Evolutionary conservation across 2,797 vertebrate species (phyloP), one percentile per base, ranked within the genome.

Genomic region (Gastrophryne carolinensis): DNA sequence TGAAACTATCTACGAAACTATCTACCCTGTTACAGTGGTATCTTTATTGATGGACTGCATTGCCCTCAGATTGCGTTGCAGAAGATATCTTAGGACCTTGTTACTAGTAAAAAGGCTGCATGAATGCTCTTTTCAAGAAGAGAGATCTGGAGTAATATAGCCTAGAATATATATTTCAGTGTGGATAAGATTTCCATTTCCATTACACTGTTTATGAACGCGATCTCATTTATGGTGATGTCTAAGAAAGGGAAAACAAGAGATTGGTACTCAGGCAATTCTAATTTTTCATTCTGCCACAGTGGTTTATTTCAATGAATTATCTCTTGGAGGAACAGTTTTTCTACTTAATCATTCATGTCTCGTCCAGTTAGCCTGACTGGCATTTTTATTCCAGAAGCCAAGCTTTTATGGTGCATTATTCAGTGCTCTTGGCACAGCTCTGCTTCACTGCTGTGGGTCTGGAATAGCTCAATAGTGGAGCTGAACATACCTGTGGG

Each of bases 341-440:
- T 71, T 64, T 71, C 67, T 57, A 77, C 74, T 71, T 77, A 64
- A 71, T 77, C 74, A 77, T 71, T 71, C 66, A 71, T 65, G 60
- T 29, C 50, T 56, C 65, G 66, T 57, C 74, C 74, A 71, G 58
- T 77, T 71, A 71, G 47, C 56, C 23, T 70, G 57, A 70, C 57
- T 70, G 73, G 57, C 73, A 70, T 60, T 68, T 76, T 62, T 69
- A 62, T 68, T 70, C 30, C n/a, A 23, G 19, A 17, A 69, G 74
- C 67, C 74, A 77, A 71, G 56, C 21, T 69, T 56, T 76, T 76
- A 70, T 69, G 60, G 74, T 24, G 27, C 50, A 69, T 76, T 76
- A 69, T 71, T 71, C 58, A 49, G 58, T 32, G 23, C 3, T 49
- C 49, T 49, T 77, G 60, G 67, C 60, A 57, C 23, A 27, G 57